Percentiles rank a stretch among this genome's conserved stretches.
Evolutionary conservation across 2,113 vertebrate genomes (phyloP).

Genomic region (Sander vitreus): DNA sequence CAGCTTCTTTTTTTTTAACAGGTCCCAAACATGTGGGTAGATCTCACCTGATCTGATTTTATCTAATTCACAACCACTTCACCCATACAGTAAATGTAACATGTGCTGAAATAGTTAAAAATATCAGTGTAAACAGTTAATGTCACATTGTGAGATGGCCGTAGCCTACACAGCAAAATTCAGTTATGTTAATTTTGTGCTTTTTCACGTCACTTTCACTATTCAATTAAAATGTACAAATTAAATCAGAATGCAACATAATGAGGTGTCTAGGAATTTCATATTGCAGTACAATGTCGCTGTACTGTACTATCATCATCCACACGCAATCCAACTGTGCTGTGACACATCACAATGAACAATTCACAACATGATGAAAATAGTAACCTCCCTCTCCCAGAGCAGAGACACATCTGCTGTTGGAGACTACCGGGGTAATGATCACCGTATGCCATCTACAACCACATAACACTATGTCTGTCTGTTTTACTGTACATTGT

Average conservation of each 20-base stretch:
- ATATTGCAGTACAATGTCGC: slow-evolving; percentile 38
- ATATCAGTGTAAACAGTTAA: slow-evolving; percentile 13
- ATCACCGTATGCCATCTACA: slow-evolving; percentile 42
- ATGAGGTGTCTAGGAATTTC: slow-evolving; percentile 37
- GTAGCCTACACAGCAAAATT: slow-evolving; percentile 16
- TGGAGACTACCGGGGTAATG: slow-evolving; percentile 12
- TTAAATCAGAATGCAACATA: slow-evolving; percentile 36
- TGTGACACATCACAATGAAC: slow-evolving; percentile 54
- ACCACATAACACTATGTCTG: slow-evolving; percentile 4
- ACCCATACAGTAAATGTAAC: slow-evolving; percentile 12
- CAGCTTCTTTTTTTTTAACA: slow-evolving; percentile 11
- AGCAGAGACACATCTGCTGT: slow-evolving; percentile 35
- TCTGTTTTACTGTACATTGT: slow-evolving; percentile 36
- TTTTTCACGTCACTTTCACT: slow-evolving; percentile 17
- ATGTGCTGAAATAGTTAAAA: slow-evolving; percentile 39
- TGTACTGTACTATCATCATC: slow-evolving; percentile 40
- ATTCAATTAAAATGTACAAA: slow-evolving; percentile 18
- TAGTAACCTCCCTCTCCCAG: slow-evolving; percentile 47
- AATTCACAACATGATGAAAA: slow-evolving; percentile 58
- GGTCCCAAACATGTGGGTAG: slow-evolving; percentile 17
- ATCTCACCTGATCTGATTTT: background rate
- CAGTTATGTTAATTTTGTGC: slow-evolving; percentile 53
- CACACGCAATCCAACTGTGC: slow-evolving; percentile 30
- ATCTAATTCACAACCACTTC: slow-evolving; percentile 1
- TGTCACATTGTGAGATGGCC: slow-evolving; percentile 46